A percentile compares a stretch with the other conserved stretches of the same genome.
Evolutionary conservation across 2,113 vertebrate genomes (phyloP).

Genomic region (Colistium nudipinnis): DNA sequence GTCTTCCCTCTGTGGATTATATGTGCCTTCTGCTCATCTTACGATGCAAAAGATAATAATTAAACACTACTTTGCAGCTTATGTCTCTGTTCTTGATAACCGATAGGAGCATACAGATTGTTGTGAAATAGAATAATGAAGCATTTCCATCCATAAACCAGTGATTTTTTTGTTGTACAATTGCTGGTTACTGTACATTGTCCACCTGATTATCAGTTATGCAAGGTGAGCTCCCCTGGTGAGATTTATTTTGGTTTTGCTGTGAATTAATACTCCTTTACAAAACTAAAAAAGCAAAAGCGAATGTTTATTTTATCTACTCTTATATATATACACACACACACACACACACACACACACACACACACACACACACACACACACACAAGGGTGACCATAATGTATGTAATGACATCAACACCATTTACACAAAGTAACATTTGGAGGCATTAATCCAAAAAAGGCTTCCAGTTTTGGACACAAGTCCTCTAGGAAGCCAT

Average conservation of each 20-base stretch:
- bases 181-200: neutral
- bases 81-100: conserved; percentile 27
- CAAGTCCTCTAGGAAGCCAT: neutral
- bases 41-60: conserved; percentile 42
- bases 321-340: too few relatives aligned
- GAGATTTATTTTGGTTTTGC: conserved; percentile 35
- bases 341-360: too few relatives aligned
- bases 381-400: too few relatives aligned
- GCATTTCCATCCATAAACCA: neutral
- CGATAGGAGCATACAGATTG: neutral
- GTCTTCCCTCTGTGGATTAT: conserved; percentile 32
- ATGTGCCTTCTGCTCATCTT: conserved; percentile 60
- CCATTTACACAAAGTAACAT: too few relatives aligned
- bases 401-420: too few relatives aligned
- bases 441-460: neutral
- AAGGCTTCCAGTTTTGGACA: conserved; percentile 1
- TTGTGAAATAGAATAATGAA: neutral
- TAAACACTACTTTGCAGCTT: conserved; percentile 61
- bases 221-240: conserved; percentile 65
- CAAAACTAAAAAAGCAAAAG: neutral
- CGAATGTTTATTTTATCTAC: neutral
- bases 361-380: too few relatives aligned
- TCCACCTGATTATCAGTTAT: conserved; percentile 24
- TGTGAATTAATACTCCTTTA: conserved; percentile 40
- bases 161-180: conserved; percentile 7